Evolutionary conservation across 2,797 vertebrate genomes (phyloP).

Genomic region (Siniperca obscura): DNA sequence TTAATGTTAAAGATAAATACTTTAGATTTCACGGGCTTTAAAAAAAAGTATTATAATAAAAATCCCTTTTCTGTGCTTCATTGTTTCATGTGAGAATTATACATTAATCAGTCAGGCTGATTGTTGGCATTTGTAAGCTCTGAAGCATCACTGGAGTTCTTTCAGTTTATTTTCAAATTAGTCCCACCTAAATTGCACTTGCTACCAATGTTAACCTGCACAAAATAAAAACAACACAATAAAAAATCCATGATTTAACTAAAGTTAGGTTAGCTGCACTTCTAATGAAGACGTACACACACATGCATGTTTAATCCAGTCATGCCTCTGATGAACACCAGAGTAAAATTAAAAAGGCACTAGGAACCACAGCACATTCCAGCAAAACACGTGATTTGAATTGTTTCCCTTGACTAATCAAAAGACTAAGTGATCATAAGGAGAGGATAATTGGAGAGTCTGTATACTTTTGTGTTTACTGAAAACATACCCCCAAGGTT

Average conservation of each 20-base stretch:
- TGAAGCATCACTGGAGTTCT: background rate
- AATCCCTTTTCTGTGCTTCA: background rate
- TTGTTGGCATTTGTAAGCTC: background rate
- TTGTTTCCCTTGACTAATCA: constrained; percentile 37
- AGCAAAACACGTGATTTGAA: background rate
- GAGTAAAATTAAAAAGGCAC: background rate
- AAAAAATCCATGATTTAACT: background rate
- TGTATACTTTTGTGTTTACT: constrained; percentile 24
- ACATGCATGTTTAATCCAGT: background rate
- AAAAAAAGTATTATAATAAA: background rate
- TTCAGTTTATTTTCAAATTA: background rate
- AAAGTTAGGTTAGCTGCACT: background rate
- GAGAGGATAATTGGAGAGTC: constrained; percentile 41
- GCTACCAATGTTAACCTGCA: background rate
- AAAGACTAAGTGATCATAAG: constrained; percentile 41
- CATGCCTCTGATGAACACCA: background rate
- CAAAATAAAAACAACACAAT: background rate
- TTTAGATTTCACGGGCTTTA: background rate
- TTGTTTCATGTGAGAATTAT: background rate
- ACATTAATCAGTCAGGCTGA: background rate
- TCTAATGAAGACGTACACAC: background rate
- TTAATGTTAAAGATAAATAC: background rate
- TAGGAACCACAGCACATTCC: background rate
- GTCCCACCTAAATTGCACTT: background rate
- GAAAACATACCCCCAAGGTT: constrained; percentile 29